A percentile compares a stretch with the other conserved stretches of the same genome.
Evolutionary conservation across 2,113 vertebrate genomes (phyloP).

Genomic region (Centropristis striata): DNA sequence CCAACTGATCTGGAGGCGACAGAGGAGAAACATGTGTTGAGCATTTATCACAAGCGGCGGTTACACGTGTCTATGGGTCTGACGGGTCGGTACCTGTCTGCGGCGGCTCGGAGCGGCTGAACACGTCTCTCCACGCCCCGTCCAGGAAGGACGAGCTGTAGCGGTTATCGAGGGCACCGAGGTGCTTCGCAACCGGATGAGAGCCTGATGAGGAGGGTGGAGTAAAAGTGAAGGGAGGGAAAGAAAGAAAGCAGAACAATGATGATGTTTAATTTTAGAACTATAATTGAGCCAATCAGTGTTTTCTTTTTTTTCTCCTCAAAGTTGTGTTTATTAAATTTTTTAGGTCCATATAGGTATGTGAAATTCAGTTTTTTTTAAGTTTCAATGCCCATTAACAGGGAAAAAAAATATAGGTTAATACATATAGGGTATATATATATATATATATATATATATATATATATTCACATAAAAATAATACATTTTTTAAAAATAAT

Average conservation of each 20-base stretch:
- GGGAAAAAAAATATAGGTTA: too few species aligned
- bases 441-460: too few species aligned
- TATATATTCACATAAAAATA: too few species aligned
- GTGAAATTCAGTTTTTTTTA: too few species aligned
- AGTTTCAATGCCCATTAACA: too few species aligned
- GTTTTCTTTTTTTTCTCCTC: too few species aligned
- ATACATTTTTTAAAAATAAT: too few species aligned
- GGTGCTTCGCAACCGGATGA: slow-evolving; percentile 92
- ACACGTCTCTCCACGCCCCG: slow-evolving; percentile 90
- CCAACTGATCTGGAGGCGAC: slow-evolving; percentile 85
- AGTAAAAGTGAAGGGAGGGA: neutral
- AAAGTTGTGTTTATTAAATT: too few species aligned
- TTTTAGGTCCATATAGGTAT: too few species aligned
- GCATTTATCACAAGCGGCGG: neutral
- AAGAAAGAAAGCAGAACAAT: neutral
- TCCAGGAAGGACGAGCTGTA: slow-evolving; percentile 91
- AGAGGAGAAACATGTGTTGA: neutral
- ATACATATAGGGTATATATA: too few species aligned
- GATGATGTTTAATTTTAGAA: neutral
- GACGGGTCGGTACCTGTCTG: slow-evolving; percentile 80
- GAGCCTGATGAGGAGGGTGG: slow-evolving; percentile 81
- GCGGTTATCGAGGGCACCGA: slow-evolving; percentile 90
- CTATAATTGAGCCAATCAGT: neutral
- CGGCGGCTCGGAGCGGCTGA: slow-evolving; percentile 89
- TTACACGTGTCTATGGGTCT: fast-evolving